Base-by-base conservation (phyloP, 2,113 vertebrate species). In the Sciurus niger region DNA sequence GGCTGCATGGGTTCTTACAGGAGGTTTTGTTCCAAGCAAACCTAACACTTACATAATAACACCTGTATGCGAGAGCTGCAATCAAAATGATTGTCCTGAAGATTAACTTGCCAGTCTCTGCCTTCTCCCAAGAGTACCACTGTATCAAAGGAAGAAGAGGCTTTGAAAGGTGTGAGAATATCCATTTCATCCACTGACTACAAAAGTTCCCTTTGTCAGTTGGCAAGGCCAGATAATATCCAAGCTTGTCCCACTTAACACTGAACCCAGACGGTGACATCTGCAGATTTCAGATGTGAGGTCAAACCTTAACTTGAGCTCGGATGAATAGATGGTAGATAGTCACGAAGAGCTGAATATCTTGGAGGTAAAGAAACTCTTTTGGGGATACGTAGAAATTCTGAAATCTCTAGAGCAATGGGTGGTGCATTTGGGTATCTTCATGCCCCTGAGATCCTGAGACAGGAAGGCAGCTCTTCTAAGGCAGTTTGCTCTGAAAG, bases 141-240 rank as follows among this genome's bases (percentile, higher is more conserved):
- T 95, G 46, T 95, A 95, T 97, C 84, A 95, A 89, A 92, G 48
- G 95, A 2, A 97, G 96, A 28, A 76, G 43, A 97, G 97, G 91
- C 79, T 97, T 96, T 51, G 95, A 96, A 77, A 97, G 90, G n/a
- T 92, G 48, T 94, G 67, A 90, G 94, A 51, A 37, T 77, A 90
- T 89, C 89, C 37, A 25, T 74, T 90, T 92, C 83, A 86, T 24
- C 51, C 51, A 14, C 11, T 7, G 67, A 85, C 55, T 18, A 88
- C 90, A 97, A 53, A 96, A 48, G 80, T 88, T 25, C 4, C n/a
- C 86, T 96, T 93, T 95, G 90, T 97, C 84, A n/a, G 28, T 16
- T 4, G 17, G 60, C 86, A 83, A n/a, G 67, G 43, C 58, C 20
- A 24, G 96, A 68, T 95, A 76, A 92, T 84, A 82, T 24, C 10